These are phyloP conservation scores for Junco hyemalis DNA, from an alignment of 2,113 vertebrate genomes.

Conservation along the genomic window DNA sequence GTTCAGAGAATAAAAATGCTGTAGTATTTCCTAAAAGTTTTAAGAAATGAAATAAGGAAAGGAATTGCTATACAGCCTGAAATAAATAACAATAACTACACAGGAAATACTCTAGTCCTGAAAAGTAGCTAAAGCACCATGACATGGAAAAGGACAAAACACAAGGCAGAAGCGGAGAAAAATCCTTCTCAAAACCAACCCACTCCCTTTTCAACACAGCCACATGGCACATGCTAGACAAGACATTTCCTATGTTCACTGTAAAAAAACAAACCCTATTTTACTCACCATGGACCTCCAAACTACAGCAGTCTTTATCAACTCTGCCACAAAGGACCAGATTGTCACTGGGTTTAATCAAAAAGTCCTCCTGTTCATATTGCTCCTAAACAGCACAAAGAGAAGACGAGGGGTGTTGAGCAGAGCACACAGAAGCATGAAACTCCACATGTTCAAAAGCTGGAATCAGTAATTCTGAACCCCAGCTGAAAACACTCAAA, in stretches of 20 bases:
- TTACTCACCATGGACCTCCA: slow-evolving; percentile 88
- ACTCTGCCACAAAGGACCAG: slow-evolving; percentile 87
- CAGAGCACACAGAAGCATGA: not conserved
- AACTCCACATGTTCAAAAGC: not conserved
- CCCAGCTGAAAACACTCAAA: not conserved
- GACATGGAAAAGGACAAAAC: not conserved
- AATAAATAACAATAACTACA: not conserved
- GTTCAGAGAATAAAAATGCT: not conserved
- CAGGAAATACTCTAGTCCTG: not conserved
- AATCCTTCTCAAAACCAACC: not conserved
- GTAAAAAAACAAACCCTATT: not conserved
- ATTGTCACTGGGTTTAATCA: slow-evolving; percentile 91
- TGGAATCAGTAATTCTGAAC: not conserved
- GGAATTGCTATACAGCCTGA: not conserved
- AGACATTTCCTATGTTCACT: not conserved
- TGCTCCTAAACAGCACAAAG: slow-evolving; percentile 81
- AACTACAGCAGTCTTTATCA: slow-evolving; percentile 91
- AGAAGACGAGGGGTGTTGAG: not conserved
- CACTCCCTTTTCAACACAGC: not conserved
- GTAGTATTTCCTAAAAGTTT: not conserved
- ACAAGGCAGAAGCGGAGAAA: not conserved
- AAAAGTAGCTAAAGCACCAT: not conserved
- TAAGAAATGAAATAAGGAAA: not conserved
- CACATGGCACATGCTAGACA: not conserved
- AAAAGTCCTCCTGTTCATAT: slow-evolving; percentile 93